Percentiles rank a stretch among this genome's conserved stretches.
Conservation (phyloP, 1,140 invertebrate species). For the Sogatella furcifera region DNA sequence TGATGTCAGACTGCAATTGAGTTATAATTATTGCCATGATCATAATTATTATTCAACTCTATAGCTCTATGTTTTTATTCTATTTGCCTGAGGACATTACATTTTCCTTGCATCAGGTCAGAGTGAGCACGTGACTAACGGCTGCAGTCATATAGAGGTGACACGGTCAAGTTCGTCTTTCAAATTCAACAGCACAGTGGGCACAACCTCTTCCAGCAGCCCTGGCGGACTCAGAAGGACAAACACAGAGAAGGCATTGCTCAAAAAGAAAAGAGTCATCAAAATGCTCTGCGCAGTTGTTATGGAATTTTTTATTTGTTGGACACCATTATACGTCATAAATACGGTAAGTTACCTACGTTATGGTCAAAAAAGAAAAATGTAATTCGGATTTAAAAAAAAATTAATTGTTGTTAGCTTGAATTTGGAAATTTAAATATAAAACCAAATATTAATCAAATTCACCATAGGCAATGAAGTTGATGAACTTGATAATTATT, state of each 20-base stretch:
- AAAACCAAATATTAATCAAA: too few species aligned
- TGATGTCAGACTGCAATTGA: too few species aligned
- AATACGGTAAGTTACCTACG: conserved; percentile 35
- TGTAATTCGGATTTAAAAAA: too few species aligned
- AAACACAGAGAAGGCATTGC: conserved; percentile 40
- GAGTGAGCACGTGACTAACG: neutral
- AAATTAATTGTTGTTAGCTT: too few species aligned
- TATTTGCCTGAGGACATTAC: too few species aligned
- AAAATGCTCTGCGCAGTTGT: conserved; percentile 60
- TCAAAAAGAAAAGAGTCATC: conserved; percentile 46
- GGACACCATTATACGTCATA: conserved; percentile 58
- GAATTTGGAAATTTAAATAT: too few species aligned
- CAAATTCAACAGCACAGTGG: neutral
- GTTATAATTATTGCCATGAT: too few species aligned
- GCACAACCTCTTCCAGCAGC: conserved; percentile 1
- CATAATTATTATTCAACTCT: too few species aligned
- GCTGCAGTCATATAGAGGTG: neutral
- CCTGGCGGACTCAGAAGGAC: conserved; percentile 33
- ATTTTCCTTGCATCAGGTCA: neutral
- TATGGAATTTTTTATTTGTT: conserved; percentile 64
- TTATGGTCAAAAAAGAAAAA: too few species aligned
- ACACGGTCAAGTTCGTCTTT: neutral
- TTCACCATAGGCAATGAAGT: too few species aligned
- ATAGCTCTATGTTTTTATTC: too few species aligned
- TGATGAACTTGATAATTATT: too few species aligned